These are phyloP conservation scores for Centropus unirufus DNA, from an alignment of 2,113 vertebrate species.

Conservation along the genomic window DNA sequence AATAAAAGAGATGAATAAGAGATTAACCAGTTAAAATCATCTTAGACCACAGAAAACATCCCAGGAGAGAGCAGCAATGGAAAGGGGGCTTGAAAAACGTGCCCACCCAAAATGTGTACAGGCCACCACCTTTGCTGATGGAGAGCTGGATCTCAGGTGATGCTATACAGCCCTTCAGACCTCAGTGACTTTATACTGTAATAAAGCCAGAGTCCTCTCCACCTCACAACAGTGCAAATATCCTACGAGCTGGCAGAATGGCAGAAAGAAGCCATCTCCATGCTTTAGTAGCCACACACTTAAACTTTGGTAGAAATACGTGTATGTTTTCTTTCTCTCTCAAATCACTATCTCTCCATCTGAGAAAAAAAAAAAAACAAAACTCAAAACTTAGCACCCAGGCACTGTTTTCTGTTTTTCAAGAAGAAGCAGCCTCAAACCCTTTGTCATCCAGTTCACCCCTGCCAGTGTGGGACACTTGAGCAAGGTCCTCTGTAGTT, in stretches of 20 bases:
- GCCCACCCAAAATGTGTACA: fast-evolving
- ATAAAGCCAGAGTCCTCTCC: not conserved
- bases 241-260: fast-evolving
- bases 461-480: not conserved
- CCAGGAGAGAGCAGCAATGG: not conserved
- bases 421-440: not conserved
- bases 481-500: not conserved
- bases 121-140: too few relatives aligned
- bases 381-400: not conserved
- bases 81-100: not conserved
- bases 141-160: not conserved
- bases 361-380: not conserved
- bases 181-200: fast-evolving
- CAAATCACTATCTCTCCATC: not conserved
- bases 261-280: not conserved
- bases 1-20: not conserved
- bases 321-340: not conserved
- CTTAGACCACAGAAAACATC: not conserved
- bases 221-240: fast-evolving
- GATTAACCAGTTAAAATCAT: not conserved
- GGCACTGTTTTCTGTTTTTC: not conserved
- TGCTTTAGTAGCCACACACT: fast-evolving
- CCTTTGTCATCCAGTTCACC: not conserved
- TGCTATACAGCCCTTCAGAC: fast-evolving
- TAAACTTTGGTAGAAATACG: not conserved